Percentiles rank a stretch among this genome's conserved stretches.
Evolutionary conservation across 1,140 invertebrate genomes (phyloP).

Genomic region (Vollenhovia emeryi): DNA sequence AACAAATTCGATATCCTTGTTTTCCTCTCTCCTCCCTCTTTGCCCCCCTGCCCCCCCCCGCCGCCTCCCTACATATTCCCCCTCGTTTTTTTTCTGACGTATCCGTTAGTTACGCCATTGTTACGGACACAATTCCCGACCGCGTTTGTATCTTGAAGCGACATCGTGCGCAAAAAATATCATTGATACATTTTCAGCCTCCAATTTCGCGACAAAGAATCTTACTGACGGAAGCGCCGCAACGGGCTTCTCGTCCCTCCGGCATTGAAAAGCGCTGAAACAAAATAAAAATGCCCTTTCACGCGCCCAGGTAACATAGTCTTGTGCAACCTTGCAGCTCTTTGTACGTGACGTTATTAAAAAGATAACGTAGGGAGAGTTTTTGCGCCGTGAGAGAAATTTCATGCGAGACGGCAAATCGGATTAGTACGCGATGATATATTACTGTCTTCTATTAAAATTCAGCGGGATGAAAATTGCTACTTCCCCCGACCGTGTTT

Average conservation of each 20-base stretch:
- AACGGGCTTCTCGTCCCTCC: neutral
- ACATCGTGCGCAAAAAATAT: neutral
- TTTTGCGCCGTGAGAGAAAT: neutral
- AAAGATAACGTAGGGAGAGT: neutral
- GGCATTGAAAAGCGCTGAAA: neutral
- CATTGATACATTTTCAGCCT: neutral
- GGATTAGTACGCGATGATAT: neutral
- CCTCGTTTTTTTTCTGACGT: neutral
- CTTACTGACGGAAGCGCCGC: neutral
- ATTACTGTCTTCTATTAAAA: neutral
- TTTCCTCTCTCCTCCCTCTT: neutral
- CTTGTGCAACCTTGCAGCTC: neutral
- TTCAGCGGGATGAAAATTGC: neutral
- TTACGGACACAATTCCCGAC: neutral
- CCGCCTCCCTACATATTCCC: neutral
- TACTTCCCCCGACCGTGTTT: neutral
- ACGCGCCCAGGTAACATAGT: neutral
- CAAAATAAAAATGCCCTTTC: neutral
- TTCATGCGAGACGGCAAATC: neutral
- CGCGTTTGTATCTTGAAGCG: neutral
- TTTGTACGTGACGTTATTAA: neutral
- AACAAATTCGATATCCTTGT: conserved; percentile 16
- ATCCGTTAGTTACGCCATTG: conserved; percentile 14
- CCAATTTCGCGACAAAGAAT: conserved; percentile 3
- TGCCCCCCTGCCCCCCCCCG: neutral